Evolutionary conservation across 2,113 vertebrate genomes (phyloP), one percentile per base, ranked within the genome.

Genomic region (Vidua macroura): DNA sequence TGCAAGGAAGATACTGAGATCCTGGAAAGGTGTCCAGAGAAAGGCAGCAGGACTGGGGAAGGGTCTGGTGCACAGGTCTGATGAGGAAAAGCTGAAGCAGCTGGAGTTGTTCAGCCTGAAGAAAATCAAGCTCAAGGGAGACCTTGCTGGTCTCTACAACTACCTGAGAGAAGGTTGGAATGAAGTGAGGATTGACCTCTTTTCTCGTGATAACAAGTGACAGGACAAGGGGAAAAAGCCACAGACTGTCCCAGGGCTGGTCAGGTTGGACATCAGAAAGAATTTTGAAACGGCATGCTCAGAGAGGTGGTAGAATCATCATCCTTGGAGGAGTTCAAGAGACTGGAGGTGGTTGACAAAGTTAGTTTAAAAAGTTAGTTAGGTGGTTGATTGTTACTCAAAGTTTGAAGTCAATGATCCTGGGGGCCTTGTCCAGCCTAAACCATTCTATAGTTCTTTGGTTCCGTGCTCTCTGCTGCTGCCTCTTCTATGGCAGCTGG

Each of bases 121-220:
- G 35, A 7, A 69, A 55, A 19, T 17, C 4, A 62, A 30, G 9
- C 24, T 68, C 30, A 52, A 13, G 30, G 24, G 28, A n/a, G 16
- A 53, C 10, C 13, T 60, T n/a, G 46, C 33, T 25, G 9, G 16
- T 75, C 20, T 35, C 28, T 15, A 27, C n/a, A 60, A 6, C 20
- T 41, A 1, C 6, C 30, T 31, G 30, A 35, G 18, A 48, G 30
- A 17, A 62, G 16, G 5, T 1, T 53, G 30, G 11, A 60, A 28
- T 33, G 13, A 53, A 5, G 9, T 25, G 28, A 52, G n/a, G 6
- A 20, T 30, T 0, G 0, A 9, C 6, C 16, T 46, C 33, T 39
- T 60, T 51, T 53, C 20, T 52, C 7, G 3, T 30, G 11, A 13
- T 21, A 48, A 35, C 11, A 43, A 44, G 33, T 6, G 19, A 28